Base-by-base conservation (phyloP, 2,113 vertebrate genomes). In the Halichoerus grypus region DNA sequence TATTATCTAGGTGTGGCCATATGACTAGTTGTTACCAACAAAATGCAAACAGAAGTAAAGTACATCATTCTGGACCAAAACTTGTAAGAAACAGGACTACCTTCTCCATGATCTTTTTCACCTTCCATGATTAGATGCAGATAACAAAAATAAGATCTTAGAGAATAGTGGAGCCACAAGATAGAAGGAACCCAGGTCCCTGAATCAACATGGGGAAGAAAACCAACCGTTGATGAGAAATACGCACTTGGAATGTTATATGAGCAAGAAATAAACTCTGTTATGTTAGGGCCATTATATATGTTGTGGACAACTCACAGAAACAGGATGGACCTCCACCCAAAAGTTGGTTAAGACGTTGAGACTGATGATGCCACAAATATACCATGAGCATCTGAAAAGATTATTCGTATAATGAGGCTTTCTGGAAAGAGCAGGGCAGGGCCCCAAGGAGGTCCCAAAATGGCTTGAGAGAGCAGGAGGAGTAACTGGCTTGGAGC, bases 341-440 rank as follows among this genome's bases (percentile, higher is more conserved):
- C 22, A 65, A 96, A 96, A 82, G 67, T 55, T 92, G 11, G 72
- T 82, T 95, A 77, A 49, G 55, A 77, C 74, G 71, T 80, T 72
- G 11, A 88, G n/a, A 63, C 26, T 55, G n/a, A 81, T 92, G 49
- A 74, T 80, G 65, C 16, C 81, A 91, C 12, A 33, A 22, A 57
- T 79, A 26, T 2, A 82, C 14, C 51, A 82, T 89, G 39, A 85
- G 19, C 33, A 87, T 63, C 63, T 46, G 36, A 82, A 92, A 96
- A 83, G 55, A 94, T 76, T 72, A 61, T 93, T 74, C 63, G 83
- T 42, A 24, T n/a, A 67, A 85, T 92, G 67, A 87, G 42, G 36
- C 46, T 85, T 63, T 84, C 69, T 84, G 36, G 24, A 4, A 9
- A 86, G 31, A 91, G 15, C 12, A 86, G 14, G 69, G 19, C 6